Percentiles rank a stretch among this genome's conserved stretches.
These are phyloP conservation scores for Drosophila antonietae DNA, from an alignment of 2,888 invertebrate species.

Conservation along the genomic window DNA sequence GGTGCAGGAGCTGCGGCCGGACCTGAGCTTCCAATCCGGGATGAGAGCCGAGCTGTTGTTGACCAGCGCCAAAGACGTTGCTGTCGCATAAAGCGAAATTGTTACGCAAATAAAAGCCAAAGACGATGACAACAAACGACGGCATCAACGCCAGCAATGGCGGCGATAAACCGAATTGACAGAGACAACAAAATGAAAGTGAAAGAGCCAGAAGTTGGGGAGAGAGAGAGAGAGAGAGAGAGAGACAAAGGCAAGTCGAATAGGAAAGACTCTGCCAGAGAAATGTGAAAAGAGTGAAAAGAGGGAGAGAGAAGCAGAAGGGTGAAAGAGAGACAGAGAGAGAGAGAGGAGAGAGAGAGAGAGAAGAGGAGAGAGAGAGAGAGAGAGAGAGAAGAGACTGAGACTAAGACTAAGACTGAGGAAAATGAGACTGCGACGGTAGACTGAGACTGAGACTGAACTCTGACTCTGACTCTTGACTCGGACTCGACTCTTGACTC, in stretches of 20 bases:
- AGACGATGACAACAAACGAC: conserved; percentile 48
- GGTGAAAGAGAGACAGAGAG: too few relatives aligned
- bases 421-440: too few relatives aligned
- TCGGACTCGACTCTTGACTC: too few relatives aligned
- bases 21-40: neutral
- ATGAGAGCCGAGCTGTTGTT: conserved; percentile 41
- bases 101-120: conserved; percentile 59
- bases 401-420: neutral
- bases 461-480: too few relatives aligned
- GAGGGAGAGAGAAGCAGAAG: neutral
- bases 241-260: conserved; percentile 2
- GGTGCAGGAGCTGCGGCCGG: conserved; percentile 40
- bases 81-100: conserved; percentile 58
- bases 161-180: conserved; percentile 57
- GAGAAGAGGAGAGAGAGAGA: too few relatives aligned
- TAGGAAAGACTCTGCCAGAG: conserved; percentile 11
- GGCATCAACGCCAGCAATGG: conserved; percentile 34
- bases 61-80: conserved; percentile 43
- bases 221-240: too few relatives aligned
- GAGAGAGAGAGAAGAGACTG: too few relatives aligned
- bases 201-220: conserved; percentile 2
- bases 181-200: conserved; percentile 55
- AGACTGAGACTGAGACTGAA: too few relatives aligned
- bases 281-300: neutral
- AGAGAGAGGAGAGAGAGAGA: too few relatives aligned